Evolutionary conservation across 2,888 invertebrate genomes (phyloP).

Genomic region (Ommatoiulus sabulosus): DNA sequence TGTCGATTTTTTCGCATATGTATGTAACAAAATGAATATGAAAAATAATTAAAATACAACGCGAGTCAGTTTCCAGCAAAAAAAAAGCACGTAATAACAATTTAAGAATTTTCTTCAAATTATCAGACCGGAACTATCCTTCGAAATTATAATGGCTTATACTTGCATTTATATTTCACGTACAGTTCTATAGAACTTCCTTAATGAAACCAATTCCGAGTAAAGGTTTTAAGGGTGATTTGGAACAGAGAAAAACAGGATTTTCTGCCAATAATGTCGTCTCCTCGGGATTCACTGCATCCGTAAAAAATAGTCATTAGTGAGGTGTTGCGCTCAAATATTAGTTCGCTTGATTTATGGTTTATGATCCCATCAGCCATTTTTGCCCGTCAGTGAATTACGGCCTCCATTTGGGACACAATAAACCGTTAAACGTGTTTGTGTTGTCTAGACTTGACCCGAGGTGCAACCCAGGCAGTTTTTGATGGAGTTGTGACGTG

Average conservation of each 20-base stretch:
- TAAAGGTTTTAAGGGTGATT: background rate
- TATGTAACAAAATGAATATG: too few relatives aligned
- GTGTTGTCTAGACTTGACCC: conserved; percentile 40
- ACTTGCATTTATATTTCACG: background rate
- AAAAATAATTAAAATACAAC: too few relatives aligned
- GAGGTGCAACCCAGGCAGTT: background rate
- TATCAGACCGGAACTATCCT: too few relatives aligned
- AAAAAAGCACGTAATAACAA: too few relatives aligned
- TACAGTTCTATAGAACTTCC: background rate
- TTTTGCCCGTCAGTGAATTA: background rate
- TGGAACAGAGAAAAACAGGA: conserved; percentile 7
- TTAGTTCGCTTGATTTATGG: conserved; percentile 29
- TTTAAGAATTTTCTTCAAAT: too few relatives aligned
- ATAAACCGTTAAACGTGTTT: conserved; percentile 46
- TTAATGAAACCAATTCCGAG: background rate
- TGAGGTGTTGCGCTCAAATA: conserved; percentile 34
- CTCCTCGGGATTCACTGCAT: background rate
- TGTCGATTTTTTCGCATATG: too few relatives aligned
- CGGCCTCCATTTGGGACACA: conserved; percentile 39
- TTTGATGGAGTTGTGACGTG: conserved; percentile 26
- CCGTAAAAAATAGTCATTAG: conserved; percentile 8
- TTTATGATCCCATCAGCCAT: conserved; percentile 9
- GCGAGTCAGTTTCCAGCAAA: too few relatives aligned
- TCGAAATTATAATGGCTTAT: background rate
- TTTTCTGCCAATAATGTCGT: background rate